Evolutionary conservation across 2,797 vertebrate genomes (phyloP).

Genomic region (Luscinia megarhynchos): DNA sequence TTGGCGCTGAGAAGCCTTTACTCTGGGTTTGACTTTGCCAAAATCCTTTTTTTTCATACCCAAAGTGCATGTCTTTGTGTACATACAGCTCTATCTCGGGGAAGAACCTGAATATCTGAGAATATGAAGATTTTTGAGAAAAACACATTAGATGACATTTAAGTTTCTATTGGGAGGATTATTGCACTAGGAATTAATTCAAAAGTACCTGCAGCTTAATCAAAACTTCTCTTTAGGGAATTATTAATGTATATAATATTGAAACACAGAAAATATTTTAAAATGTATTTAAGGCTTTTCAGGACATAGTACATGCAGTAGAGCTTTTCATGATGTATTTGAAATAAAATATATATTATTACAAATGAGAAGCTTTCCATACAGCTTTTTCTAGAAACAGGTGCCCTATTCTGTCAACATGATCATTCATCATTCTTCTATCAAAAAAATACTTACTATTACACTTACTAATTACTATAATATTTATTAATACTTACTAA

Average conservation of each 20-base stretch:
- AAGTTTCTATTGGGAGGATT: not conserved
- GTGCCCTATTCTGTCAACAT: not conserved
- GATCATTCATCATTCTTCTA: not conserved
- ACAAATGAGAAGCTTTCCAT: not conserved
- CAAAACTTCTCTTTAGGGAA: not conserved
- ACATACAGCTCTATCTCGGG: accelerated
- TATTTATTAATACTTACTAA: not conserved
- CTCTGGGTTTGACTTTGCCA: not conserved
- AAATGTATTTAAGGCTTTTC: not conserved
- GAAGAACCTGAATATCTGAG: not conserved
- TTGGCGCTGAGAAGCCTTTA: not conserved
- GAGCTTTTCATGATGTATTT: not conserved
- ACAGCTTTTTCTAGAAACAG: not conserved
- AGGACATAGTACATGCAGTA: not conserved
- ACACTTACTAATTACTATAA: too few relatives aligned
- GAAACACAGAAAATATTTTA: not conserved
- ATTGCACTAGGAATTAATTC: not conserved
- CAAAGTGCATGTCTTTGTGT: not conserved
- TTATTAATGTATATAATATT: not conserved
- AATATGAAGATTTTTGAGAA: not conserved
- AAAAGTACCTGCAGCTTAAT: not conserved
- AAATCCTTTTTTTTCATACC: not conserved
- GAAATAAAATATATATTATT: not conserved
- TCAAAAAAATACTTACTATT: not conserved
- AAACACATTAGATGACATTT: not conserved